Conservation (phyloP, 2,113 vertebrate species). For the Emberiza fucata region DNA sequence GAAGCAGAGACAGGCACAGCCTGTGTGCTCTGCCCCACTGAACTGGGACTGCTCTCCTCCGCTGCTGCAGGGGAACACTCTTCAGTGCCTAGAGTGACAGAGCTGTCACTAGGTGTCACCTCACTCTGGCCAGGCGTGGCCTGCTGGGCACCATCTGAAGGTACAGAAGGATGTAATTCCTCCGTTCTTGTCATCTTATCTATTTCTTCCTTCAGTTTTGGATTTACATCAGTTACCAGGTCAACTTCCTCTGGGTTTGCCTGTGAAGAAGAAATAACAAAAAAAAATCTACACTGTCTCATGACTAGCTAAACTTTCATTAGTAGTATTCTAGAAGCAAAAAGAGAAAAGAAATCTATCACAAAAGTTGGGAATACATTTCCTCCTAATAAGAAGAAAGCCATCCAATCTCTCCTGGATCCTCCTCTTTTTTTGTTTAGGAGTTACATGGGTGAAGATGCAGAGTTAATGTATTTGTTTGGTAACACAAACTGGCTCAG, state of each 20-base stretch:
- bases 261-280: conserved; percentile 18
- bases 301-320: neutral
- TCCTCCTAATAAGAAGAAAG: neutral
- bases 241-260: conserved; percentile 22
- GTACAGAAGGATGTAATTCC: neutral
- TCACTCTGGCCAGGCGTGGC: neutral
- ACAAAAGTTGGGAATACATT: neutral
- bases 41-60: neutral
- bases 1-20: conserved; percentile 58
- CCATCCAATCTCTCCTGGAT: neutral
- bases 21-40: neutral
- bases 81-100: neutral
- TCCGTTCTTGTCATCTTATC: neutral
- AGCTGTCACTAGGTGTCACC: neutral
- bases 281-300: neutral
- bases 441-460: neutral
- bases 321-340: neutral
- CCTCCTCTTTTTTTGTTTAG: neutral
- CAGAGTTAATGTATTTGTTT: neutral
- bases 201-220: conserved; percentile 22
- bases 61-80: conserved; percentile 1
- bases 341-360: neutral
- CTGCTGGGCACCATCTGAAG: neutral
- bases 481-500: neutral
- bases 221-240: neutral